Evolutionary conservation across 1,140 invertebrate species (phyloP).

Genomic region (Piezodorus guildinii): DNA sequence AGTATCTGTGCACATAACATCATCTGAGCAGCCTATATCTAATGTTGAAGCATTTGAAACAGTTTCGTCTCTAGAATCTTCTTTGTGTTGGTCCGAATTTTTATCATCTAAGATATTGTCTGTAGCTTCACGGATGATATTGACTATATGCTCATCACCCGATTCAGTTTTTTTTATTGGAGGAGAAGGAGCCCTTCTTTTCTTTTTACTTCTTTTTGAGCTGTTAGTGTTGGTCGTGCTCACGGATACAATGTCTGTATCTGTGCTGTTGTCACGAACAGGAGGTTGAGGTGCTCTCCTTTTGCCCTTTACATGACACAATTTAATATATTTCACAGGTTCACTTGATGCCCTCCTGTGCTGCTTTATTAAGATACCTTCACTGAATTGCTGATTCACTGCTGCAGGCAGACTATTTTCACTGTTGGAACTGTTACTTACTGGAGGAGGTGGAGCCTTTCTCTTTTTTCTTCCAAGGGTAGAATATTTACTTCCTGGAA

Average conservation of each 20-base stretch:
- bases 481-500: conserved; percentile 24
- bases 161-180: conserved; percentile 31
- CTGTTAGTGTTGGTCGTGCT: conserved; percentile 11
- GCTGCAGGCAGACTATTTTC: background rate
- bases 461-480: conserved; percentile 31
- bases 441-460: conserved; percentile 32
- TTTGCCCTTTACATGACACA: conserved; percentile 57
- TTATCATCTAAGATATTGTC: background rate
- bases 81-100: background rate
- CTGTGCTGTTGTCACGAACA: background rate
- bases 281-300: conserved; percentile 58
- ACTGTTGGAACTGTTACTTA: background rate
- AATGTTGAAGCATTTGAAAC: conserved; percentile 13
- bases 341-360: conserved; percentile 41
- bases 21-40: conserved; percentile 11
- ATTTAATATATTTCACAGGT: conserved; percentile 37
- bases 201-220: conserved; percentile 38
- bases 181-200: conserved; percentile 47
- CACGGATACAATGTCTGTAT: background rate
- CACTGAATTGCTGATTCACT: background rate
- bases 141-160: background rate
- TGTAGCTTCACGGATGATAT: background rate
- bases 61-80: conserved; percentile 10
- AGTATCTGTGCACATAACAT: conserved; percentile 35
- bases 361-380: background rate